phyloP scores from a whole-genome alignment of 2,113 vertebrate species.

The Ailuropoda melanoleuca region DNA sequence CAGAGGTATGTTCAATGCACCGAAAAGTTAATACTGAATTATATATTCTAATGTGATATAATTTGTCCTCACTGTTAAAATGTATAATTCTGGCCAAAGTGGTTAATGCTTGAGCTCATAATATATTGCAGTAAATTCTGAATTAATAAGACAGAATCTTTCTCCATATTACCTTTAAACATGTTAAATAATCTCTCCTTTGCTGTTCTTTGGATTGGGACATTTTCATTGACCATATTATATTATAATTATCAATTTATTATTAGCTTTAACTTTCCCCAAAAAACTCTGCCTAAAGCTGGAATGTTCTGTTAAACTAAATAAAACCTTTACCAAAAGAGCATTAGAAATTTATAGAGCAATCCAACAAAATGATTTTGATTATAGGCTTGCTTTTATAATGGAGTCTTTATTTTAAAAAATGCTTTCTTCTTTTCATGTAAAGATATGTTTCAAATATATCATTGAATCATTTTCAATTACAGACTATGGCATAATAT shows the following conservation, averaged over 20 bases:
- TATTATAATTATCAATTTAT: neutral
- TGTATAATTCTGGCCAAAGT: neutral
- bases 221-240: neutral
- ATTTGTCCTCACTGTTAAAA: neutral
- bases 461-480: neutral
- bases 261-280: neutral
- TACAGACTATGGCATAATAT: neutral
- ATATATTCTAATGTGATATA: neutral
- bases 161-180: neutral
- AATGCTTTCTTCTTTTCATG: neutral
- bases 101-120: neutral
- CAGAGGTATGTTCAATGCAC: neutral
- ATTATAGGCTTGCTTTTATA: neutral
- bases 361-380: neutral
- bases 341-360: neutral
- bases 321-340: neutral
- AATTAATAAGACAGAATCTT: neutral
- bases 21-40: neutral
- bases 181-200: neutral
- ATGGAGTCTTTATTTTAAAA: neutral
- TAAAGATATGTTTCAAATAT: neutral
- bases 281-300: neutral
- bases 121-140: neutral
- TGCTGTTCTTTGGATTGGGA: neutral
- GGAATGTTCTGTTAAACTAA: neutral